phyloP scores from a whole-genome alignment of 2,888 invertebrate genomes.

The Acleris laterana region DNA sequence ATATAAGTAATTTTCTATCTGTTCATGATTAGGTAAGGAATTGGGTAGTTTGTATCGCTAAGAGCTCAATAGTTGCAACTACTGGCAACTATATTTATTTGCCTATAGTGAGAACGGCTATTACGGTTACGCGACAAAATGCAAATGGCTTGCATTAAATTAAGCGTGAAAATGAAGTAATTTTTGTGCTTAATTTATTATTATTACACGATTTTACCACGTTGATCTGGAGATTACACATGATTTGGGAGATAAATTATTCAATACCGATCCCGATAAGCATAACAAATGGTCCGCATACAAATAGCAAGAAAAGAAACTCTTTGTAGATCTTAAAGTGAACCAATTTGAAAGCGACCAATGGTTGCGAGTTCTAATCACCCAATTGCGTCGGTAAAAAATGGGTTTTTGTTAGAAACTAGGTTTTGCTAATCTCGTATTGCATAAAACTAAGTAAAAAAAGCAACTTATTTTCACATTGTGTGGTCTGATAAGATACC shows the following conservation, averaged over 20 bases:
- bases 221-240: conserved; percentile 1
- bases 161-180: conserved; percentile 15
- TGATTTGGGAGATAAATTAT: neutral
- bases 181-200: conserved; percentile 1
- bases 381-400: conserved; percentile 30
- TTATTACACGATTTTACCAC: neutral
- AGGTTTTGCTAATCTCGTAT: conserved; percentile 11
- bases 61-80: conserved; percentile 23
- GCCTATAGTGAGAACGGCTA: conserved; percentile 20
- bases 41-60: conserved; percentile 24
- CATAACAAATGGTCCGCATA: conserved; percentile 13
- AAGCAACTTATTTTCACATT: conserved; percentile 25
- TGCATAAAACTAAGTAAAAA: conserved; percentile 21
- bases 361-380: conserved; percentile 29
- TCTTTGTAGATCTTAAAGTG: conserved; percentile 21
- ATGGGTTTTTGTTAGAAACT: conserved; percentile 30
- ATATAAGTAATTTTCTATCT: conserved; percentile 36
- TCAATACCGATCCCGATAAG: conserved; percentile 14
- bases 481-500: conserved; percentile 11
- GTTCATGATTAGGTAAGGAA: conserved; percentile 31
- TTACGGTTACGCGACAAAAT: conserved; percentile 30
- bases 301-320: conserved; percentile 9
- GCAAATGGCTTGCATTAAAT: conserved; percentile 19
- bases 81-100: conserved; percentile 28
- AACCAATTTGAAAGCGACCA: conserved; percentile 33